These are phyloP conservation scores for Notoglanidium macrostoma DNA, from an alignment of 2,797 vertebrate species.

Conservation along the genomic window DNA sequence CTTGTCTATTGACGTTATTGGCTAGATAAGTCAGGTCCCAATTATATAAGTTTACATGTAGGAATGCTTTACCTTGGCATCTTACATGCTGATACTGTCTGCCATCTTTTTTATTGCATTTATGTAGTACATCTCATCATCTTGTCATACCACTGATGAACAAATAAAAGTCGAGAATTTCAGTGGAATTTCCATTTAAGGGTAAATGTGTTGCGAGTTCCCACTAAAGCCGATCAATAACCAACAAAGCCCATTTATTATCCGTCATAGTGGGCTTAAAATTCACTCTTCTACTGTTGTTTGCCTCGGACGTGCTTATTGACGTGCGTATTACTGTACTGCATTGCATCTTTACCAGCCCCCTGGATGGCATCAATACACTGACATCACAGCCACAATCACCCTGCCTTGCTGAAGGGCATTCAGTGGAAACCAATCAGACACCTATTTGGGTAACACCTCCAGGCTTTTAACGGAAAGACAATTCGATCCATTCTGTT, in stretches of 20 bases:
- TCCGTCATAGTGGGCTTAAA: conserved; percentile 4
- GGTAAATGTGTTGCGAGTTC: not conserved
- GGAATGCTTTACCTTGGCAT: not conserved
- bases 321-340: conserved; percentile 29
- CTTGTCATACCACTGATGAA: not conserved
- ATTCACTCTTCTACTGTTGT: conserved; percentile 27
- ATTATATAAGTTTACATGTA: not conserved
- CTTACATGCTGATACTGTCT: not conserved
- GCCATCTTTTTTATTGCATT: not conserved
- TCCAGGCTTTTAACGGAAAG: conserved; percentile 21
- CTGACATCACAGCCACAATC: conserved; percentile 21
- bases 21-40: not conserved
- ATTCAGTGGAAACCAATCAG: conserved; percentile 17
- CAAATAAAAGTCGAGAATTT: not conserved
- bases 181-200: not conserved
- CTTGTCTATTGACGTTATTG: too few relatives aligned
- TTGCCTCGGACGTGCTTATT: conserved; percentile 34
- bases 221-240: conserved; percentile 20
- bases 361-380: conserved; percentile 27
- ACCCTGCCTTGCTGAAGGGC: conserved; percentile 20
- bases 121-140: not conserved
- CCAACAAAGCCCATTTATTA: conserved; percentile 9
- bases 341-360: conserved; percentile 22
- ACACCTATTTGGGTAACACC: conserved; percentile 1
- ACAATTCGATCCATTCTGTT: not conserved